Base-by-base conservation (phyloP, 1,140 invertebrate species). In the Oscheius sp. region DNA sequence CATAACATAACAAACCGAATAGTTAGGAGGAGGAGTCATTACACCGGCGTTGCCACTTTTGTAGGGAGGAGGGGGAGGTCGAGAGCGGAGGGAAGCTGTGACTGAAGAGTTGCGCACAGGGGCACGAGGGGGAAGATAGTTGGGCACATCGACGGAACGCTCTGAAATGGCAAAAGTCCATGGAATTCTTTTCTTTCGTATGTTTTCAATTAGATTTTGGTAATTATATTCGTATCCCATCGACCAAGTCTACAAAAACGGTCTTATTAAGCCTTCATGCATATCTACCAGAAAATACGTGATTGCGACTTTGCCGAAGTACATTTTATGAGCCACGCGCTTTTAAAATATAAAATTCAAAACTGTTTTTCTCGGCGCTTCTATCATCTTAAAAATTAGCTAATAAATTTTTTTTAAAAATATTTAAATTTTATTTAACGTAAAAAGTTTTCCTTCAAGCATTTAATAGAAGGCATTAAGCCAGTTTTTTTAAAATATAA, bases 71-170 rank as follows among this genome's bases (percentile, higher is more conserved):
- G 69, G 69, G 1, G 69, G 69, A 29, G 69, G 69, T 0, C 59
- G 69, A 20, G 32, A 32, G 2, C 69, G 59, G 42, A 71, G 59
- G 15, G 59, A 64, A 2, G 69, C 58, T 4, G 69, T 64, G 0
- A 34, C 29, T 13, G 69, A 58, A 7, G 69, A 42, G 29, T 71
- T 71, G 34, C 69, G 69, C 10, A 71, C 18, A 10, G 69, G 69
- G 7, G 26, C 69, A 28, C 69, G 59, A 15, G 69, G 69, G 13
- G 69, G 69, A 20, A 71, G 69, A 31, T 34, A 71, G 2, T 38
- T 7, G 34, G 68, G 26, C 20, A 63, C 35, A 32, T 32, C 1
- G 18, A 28, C 28, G 20, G 18, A 7, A 34, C 65, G 3, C n/a
- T 68, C 38, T 55, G 52, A 29, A 52, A 18, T 10, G 23, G 61